Evolutionary conservation across 2,797 vertebrate species (phyloP), one percentile per base, ranked within the genome.

Genomic region (Nasua narica): DNA sequence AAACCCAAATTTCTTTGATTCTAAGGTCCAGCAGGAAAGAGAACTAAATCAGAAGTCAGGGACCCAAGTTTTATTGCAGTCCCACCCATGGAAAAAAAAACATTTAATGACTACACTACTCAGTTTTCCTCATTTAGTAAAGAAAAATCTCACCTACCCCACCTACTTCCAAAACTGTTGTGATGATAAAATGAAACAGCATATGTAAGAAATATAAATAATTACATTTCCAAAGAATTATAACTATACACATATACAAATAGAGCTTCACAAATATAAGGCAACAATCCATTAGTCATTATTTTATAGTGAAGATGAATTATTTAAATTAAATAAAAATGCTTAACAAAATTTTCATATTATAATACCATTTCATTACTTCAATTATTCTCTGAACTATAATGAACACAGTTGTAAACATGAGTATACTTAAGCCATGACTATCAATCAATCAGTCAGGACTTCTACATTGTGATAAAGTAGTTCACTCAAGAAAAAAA

Each of bases 171-270:
- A 92, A 95, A 95, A 85, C 67, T 83, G 46, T 40, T 94, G 7
- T 50, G 32, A 90, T 74, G 35, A 91, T 69, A 91, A 97, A 96
- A 96, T 82, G 37, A 90, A 93, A 90, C 12, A 90, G 88, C 43
- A 76, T 79, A 95, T 78, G 50, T 83, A 96, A 96, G 62, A 95
- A 96, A 90, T 60, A 90, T 40, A 94, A 95, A 82, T 92, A 89
- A 93, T 65, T 93, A 91, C 43, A 91, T 67, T 95, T 86, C 32
- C 48, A 58, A 58, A 79, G 19, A 74, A 96, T 15, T 81, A 19
- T 74, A 93, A 94, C 37, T 81, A 92, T 76, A 91, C 19, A 65
- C 19, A 91, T 23, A 94, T 5, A 90, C 1, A 91, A 48, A 76
- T 1, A 90, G 35, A 88, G 69, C 16, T 70, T 86, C 74, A 96